These are phyloP conservation scores for Staurois parvus DNA, from an alignment of 2,797 vertebrate species.

Conservation along the genomic window DNA sequence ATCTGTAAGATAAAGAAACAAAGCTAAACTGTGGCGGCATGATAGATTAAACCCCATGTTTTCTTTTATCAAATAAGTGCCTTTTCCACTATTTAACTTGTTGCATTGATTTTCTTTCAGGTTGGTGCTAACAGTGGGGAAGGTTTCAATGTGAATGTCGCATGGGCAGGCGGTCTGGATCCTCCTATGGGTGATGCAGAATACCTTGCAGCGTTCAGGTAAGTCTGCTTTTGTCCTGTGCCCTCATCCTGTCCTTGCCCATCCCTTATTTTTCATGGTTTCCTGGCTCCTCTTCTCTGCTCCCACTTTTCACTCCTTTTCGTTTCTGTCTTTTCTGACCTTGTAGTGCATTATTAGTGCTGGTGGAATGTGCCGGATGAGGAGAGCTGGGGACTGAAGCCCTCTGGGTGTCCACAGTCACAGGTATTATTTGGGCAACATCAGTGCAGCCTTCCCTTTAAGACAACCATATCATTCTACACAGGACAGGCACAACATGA, in stretches of 20 bases:
- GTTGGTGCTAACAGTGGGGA: slow-evolving; percentile 88
- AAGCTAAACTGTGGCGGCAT: background rate
- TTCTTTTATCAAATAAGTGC: background rate
- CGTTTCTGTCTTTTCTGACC: slow-evolving; percentile 63
- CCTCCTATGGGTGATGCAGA: slow-evolving; percentile 95
- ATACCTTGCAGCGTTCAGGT: slow-evolving; percentile 96
- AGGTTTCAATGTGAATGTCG: slow-evolving; percentile 94
- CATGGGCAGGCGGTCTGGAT: slow-evolving; percentile 94
- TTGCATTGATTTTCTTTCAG: slow-evolving; percentile 68
- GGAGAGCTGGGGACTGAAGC: slow-evolving; percentile 71
- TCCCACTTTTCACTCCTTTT: slow-evolving; percentile 62
- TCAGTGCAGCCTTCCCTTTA: slow-evolving; percentile 63
- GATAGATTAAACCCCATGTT: background rate
- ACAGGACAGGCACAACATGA: background rate
- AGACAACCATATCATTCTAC: background rate
- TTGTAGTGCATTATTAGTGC: slow-evolving; percentile 67
- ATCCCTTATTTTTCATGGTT: slow-evolving; percentile 49
- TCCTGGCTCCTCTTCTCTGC: slow-evolving; percentile 54
- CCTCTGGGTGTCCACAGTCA: slow-evolving; percentile 74
- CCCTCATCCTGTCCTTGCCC: slow-evolving; percentile 21
- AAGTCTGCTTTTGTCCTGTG: slow-evolving; percentile 20
- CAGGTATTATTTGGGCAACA: slow-evolving; percentile 69
- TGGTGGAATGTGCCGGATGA: slow-evolving; percentile 75
- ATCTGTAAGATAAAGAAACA: too few species aligned
- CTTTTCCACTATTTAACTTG: background rate